A percentile compares a stretch with the other conserved stretches of the same genome.
Evolutionary conservation across 1,140 invertebrate species (phyloP).

Genomic region (Papilio machaon): DNA sequence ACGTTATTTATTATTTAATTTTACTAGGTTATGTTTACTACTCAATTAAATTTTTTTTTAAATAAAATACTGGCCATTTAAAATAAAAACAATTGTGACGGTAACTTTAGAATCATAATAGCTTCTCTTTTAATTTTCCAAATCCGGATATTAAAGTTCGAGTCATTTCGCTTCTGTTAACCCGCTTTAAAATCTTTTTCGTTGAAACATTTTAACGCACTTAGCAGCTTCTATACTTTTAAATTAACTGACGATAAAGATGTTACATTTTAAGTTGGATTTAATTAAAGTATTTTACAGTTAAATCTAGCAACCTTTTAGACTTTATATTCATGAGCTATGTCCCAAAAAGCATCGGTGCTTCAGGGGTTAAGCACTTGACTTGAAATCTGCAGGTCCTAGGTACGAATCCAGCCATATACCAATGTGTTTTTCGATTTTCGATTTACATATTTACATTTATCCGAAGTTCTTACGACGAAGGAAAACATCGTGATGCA

Average conservation of each 20-base stretch:
- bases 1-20: too few species aligned
- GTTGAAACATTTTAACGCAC: conserved; percentile 12
- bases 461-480: too few species aligned
- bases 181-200: not conserved
- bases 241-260: not conserved
- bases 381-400: too few species aligned
- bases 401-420: too few species aligned
- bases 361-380: too few species aligned
- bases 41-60: not conserved
- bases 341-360: too few species aligned
- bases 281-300: not conserved
- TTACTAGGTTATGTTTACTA: too few species aligned
- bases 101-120: not conserved
- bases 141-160: conserved; percentile 28
- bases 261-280: not conserved
- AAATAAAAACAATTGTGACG: not conserved
- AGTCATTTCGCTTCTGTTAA: conserved; percentile 24
- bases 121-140: conserved; percentile 22
- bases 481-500: too few species aligned
- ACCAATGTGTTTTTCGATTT: too few species aligned
- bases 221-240: not conserved
- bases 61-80: not conserved
- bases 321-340: not conserved
- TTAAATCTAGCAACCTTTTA: not conserved
- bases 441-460: too few species aligned